Evolutionary conservation across 2,113 vertebrate species (phyloP).

Genomic region (Sterna hirundo): DNA sequence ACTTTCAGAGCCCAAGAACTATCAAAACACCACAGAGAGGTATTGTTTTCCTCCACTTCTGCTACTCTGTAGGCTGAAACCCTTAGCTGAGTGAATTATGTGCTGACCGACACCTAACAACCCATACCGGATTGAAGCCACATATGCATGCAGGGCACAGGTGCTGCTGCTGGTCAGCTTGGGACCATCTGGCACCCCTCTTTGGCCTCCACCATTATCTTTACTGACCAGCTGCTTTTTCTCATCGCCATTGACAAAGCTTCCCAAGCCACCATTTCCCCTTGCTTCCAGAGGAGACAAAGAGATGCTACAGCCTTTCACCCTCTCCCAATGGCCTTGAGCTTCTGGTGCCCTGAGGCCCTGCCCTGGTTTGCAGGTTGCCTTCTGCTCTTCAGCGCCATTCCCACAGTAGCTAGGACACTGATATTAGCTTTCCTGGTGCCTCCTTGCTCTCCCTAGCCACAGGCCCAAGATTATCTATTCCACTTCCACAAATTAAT

Average conservation of each 20-base stretch:
- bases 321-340: not conserved
- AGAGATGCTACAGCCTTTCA: not conserved
- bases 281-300: not conserved
- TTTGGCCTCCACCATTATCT: constrained; percentile 15
- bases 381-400: not conserved
- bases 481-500: not conserved
- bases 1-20: not conserved
- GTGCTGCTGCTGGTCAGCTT: constrained; percentile 56
- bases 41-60: constrained; percentile 30
- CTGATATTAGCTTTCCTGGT: not conserved
- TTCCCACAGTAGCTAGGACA: not conserved
- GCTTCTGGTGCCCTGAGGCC: not conserved
- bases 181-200: constrained; percentile 38
- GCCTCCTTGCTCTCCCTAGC: not conserved
- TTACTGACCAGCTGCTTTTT: constrained; percentile 43
- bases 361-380: not conserved
- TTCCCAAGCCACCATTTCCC: not conserved
- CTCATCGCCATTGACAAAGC: constrained; percentile 3
- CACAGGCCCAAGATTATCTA: not conserved
- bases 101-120: not conserved
- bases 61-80: not conserved
- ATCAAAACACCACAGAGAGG: not conserved
- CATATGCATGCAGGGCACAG: constrained; percentile 35
- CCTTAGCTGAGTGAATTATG: constrained; percentile 34
- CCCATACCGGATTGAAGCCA: not conserved